These are phyloP conservation scores for Sus cebifrons DNA, from an alignment of 2,797 vertebrate species.

Conservation along the genomic window DNA sequence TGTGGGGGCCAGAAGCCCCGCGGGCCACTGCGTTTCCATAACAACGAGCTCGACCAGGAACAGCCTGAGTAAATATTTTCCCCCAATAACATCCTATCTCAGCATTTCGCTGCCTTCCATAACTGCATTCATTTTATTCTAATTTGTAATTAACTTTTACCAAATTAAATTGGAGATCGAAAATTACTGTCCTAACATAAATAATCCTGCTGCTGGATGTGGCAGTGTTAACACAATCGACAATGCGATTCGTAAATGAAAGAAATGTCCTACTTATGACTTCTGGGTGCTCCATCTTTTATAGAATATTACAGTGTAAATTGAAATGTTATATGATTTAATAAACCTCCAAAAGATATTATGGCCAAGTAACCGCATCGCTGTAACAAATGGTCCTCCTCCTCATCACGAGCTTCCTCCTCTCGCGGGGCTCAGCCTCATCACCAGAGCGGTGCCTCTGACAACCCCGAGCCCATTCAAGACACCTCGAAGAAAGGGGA, in stretches of 20 bases:
- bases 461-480: constrained; percentile 81
- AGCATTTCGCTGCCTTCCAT: constrained; percentile 85
- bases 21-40: neutral
- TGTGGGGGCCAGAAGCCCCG: neutral
- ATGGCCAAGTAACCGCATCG: constrained; percentile 89
- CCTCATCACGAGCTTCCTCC: constrained; percentile 83
- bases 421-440: constrained; percentile 69
- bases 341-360: constrained; percentile 91
- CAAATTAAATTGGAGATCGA: constrained; percentile 90
- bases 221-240: constrained; percentile 89
- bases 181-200: constrained; percentile 89
- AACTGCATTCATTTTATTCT: constrained; percentile 88
- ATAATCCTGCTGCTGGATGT: constrained; percentile 88
- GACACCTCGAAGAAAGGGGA: constrained; percentile 79
- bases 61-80: constrained; percentile 46
- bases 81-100: constrained; percentile 76
- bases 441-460: constrained; percentile 80
- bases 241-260: constrained; percentile 87
- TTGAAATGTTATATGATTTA: constrained; percentile 92
- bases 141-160: constrained; percentile 91
- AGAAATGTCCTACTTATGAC: constrained; percentile 90
- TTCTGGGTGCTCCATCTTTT: constrained; percentile 89
- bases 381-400: constrained; percentile 87
- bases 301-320: constrained; percentile 89
- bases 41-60: neutral